Evolutionary conservation across 2,888 invertebrate genomes (phyloP).

Genomic region (Eristalis intricaria): DNA sequence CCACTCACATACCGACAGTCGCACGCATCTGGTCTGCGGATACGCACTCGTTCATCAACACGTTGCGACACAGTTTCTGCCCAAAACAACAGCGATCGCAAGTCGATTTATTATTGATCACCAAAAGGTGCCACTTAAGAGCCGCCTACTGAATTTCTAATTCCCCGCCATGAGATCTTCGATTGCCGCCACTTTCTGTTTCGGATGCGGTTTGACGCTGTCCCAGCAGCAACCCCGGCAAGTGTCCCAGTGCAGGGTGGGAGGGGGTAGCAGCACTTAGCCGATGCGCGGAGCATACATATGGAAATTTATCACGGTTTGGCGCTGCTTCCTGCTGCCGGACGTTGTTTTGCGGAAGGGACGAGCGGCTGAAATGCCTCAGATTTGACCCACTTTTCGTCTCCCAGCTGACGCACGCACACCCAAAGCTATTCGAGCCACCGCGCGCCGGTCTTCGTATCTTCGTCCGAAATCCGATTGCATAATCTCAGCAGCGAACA

Average conservation of each 20-base stretch:
- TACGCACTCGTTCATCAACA: background rate
- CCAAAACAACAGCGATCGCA: background rate
- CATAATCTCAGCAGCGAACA: slow-evolving; percentile 31
- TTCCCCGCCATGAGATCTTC: background rate
- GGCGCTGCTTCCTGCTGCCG: background rate
- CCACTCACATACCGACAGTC: slow-evolving; percentile 6
- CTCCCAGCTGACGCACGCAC: background rate
- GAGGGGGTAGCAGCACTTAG: background rate
- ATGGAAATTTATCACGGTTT: background rate
- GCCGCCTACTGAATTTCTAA: slow-evolving; percentile 12
- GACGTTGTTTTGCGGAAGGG: background rate
- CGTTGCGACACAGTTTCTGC: background rate
- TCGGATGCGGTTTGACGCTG: background rate
- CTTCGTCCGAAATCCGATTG: slow-evolving; percentile 12
- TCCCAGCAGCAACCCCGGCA: background rate
- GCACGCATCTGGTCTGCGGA: slow-evolving; percentile 14
- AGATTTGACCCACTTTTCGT: slow-evolving; percentile 44
- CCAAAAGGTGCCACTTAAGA: background rate
- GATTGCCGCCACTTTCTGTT: slow-evolving; percentile 18
- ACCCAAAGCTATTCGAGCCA: slow-evolving; percentile 3
- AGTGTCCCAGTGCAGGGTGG: background rate
- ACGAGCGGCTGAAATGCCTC: background rate
- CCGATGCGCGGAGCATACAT: background rate
- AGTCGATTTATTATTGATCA: slow-evolving; percentile 9
- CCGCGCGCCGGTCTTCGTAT: slow-evolving; percentile 9